Conservation (phyloP, 2,888 invertebrate species). For the Macropis europaea region DNA sequence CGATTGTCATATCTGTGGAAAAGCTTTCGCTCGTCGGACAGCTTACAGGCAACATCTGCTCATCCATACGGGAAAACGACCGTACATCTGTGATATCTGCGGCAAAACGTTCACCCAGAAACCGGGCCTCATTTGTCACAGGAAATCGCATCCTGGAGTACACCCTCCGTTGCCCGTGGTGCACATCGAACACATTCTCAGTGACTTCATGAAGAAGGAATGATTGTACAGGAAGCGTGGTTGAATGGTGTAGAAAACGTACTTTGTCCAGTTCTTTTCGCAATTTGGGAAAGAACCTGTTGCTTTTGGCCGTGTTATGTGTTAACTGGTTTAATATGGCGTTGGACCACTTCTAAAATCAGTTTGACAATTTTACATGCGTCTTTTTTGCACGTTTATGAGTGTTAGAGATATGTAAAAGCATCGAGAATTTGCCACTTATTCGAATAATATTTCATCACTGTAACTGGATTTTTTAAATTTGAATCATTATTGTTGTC, state of each 20-base stretch:
- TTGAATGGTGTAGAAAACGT: background rate
- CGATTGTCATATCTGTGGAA: slow-evolving; percentile 76
- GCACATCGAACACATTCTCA: slow-evolving; percentile 65
- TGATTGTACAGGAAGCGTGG: slow-evolving; percentile 16
- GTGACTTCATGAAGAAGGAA: slow-evolving; percentile 64
- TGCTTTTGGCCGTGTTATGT: no score
- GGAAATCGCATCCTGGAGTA: slow-evolving; percentile 67
- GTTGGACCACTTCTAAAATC: no score
- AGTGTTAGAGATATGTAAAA: no score
- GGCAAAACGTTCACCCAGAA: slow-evolving; percentile 66
- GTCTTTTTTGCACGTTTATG: no score
- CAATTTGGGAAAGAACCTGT: no score
- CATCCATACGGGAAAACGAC: slow-evolving; percentile 62
- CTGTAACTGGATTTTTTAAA: no score
- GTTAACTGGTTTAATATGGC: no score
- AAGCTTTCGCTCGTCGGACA: slow-evolving; percentile 74
- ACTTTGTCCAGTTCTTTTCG: no score
- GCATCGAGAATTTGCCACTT: no score
- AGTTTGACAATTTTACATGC: no score
- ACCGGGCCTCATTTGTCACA: slow-evolving; percentile 65
- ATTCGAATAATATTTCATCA: no score
- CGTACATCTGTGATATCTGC: slow-evolving; percentile 67
- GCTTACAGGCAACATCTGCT: slow-evolving; percentile 63
- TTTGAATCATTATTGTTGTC: no score
- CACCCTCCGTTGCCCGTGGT: slow-evolving; percentile 64